Conservation (phyloP, 1,140 invertebrate genomes). For the Nylanderia fulva region DNA sequence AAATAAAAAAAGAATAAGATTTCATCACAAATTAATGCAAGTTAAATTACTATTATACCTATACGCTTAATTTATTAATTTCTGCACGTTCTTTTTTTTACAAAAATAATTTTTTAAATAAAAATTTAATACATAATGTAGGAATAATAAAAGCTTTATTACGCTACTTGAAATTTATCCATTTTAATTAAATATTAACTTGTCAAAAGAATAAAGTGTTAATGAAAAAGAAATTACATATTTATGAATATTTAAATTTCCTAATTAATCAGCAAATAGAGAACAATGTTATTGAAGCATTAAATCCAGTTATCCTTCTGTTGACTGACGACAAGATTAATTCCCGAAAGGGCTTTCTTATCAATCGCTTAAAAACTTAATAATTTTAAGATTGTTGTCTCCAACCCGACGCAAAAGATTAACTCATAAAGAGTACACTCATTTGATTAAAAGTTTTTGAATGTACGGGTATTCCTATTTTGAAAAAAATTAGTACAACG, state of each 20-base stretch:
- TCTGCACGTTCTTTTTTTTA: neutral
- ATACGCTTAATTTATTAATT: neutral
- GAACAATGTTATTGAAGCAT: slow-evolving; percentile 4
- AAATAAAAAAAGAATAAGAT: neutral
- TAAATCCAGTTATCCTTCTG: slow-evolving; percentile 2
- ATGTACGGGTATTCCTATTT: neutral
- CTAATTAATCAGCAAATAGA: neutral
- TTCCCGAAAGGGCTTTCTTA: slow-evolving; percentile 25
- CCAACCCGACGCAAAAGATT: slow-evolving; percentile 5
- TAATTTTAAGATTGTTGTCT: slow-evolving; percentile 49
- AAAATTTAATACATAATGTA: neutral
- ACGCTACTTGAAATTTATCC: neutral
- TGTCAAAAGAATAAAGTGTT: neutral
- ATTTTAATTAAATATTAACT: slow-evolving; percentile 3
- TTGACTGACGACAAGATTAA: slow-evolving; percentile 57
- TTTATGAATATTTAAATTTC: neutral
- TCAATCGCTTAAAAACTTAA: slow-evolving; percentile 66
- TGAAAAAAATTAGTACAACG: neutral
- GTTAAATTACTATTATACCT: neutral
- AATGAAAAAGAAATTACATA: neutral
- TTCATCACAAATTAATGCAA: neutral
- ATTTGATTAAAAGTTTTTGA: slow-evolving; percentile 9
- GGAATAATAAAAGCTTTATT: neutral
- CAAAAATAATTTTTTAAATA: neutral
- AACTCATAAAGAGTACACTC: no score